Conservation (phyloP, 2,888 invertebrate species). For the Limnephilus marmoratus region DNA sequence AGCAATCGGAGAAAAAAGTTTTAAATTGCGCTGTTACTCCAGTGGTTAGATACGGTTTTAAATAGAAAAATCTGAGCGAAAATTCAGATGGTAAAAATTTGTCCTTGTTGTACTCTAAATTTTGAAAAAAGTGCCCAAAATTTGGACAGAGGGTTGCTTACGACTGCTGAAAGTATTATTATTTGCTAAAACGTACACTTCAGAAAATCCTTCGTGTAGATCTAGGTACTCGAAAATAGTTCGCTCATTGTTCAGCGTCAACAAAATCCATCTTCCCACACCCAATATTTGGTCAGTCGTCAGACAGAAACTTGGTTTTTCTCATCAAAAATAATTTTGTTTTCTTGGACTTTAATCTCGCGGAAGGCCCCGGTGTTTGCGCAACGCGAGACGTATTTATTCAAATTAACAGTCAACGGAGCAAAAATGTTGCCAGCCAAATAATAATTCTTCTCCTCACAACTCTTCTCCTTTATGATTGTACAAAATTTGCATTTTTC, state of each 20-base stretch:
- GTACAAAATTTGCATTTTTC: constrained; percentile 36
- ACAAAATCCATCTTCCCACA: not conserved
- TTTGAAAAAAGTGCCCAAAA: too few species aligned
- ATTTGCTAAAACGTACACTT: not conserved
- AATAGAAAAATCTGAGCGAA: too few species aligned
- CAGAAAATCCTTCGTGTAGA: not conserved
- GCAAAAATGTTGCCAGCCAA: constrained; percentile 16
- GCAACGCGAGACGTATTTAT: not conserved
- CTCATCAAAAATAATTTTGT: not conserved
- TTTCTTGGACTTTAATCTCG: not conserved
- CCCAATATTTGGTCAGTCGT: not conserved
- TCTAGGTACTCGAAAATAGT: not conserved
- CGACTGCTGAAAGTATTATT: not conserved
- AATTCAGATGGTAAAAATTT: too few species aligned
- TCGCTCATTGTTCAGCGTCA: not conserved
- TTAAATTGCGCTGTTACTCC: too few species aligned
- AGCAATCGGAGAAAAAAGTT: too few species aligned
- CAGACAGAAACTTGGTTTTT: not conserved
- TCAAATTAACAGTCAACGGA: constrained; percentile 15
- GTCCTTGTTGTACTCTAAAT: too few species aligned
- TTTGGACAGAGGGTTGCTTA: not conserved
- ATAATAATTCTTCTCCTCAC: constrained; percentile 13
- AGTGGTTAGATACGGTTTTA: too few species aligned
- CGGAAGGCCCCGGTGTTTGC: not conserved
- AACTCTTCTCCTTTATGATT: constrained; percentile 25